A percentile compares a stretch with the other conserved stretches of the same genome.
phyloP scores from a whole-genome alignment of 1,140 invertebrate genomes.

The Dinoponera quadriceps region DNA sequence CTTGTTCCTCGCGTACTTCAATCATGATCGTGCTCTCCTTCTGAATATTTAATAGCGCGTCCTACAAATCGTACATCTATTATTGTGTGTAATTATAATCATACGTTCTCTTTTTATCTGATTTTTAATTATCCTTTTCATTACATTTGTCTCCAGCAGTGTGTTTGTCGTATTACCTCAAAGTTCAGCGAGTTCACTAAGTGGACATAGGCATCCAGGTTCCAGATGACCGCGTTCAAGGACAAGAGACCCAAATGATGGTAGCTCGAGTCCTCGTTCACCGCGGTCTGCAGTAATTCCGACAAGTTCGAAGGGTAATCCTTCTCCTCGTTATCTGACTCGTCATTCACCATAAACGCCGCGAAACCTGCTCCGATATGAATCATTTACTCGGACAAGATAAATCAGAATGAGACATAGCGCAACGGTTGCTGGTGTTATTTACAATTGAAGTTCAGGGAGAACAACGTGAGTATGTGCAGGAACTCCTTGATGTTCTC shows the following conservation, averaged over 20 bases:
- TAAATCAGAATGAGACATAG: not conserved
- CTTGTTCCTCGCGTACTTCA: slow-evolving; percentile 55
- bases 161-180: slow-evolving; percentile 73
- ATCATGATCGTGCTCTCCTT: slow-evolving; percentile 66
- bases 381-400: slow-evolving; percentile 20
- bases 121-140: too few species aligned
- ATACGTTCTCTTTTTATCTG: too few species aligned
- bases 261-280: slow-evolving; percentile 78
- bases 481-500: slow-evolving; percentile 76
- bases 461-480: slow-evolving; percentile 80
- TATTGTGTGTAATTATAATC: not conserved
- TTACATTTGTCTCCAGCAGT: not conserved
- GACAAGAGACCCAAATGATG: slow-evolving; percentile 81
- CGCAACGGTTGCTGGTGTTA: slow-evolving; percentile 15
- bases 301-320: slow-evolving; percentile 77
- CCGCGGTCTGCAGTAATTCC: slow-evolving; percentile 78
- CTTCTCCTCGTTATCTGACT: slow-evolving; percentile 70
- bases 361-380: slow-evolving; percentile 76
- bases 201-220: slow-evolving; percentile 80
- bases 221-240: slow-evolving; percentile 81
- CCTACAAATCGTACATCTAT: slow-evolving; percentile 70
- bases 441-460: slow-evolving; percentile 82
- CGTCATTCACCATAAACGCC: slow-evolving; percentile 75
- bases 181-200: slow-evolving; percentile 79
- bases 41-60: slow-evolving; percentile 80